These are phyloP conservation scores for Chelmon rostratus DNA, from an alignment of 2,797 vertebrate species.

Conservation along the genomic window DNA sequence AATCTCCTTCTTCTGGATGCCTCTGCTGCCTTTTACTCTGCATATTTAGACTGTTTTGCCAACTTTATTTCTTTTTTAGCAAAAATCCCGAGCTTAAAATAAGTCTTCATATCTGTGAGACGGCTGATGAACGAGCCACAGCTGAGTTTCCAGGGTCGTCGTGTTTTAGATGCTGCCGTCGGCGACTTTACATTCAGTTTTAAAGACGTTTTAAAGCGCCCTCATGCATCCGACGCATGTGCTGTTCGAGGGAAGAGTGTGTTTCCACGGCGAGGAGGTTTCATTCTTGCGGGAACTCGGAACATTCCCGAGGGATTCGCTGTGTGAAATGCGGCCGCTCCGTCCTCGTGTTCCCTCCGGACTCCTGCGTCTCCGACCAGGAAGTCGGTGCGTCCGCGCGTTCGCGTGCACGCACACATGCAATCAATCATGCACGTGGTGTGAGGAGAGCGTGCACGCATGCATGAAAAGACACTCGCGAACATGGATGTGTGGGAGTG, in stretches of 20 bases:
- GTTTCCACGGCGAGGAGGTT: slow-evolving; percentile 50
- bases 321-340: slow-evolving; percentile 51
- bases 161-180: neutral
- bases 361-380: slow-evolving; percentile 50
- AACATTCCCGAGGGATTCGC: slow-evolving; percentile 59
- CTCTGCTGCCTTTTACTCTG: neutral
- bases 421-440: slow-evolving; percentile 37
- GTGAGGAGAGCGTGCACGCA: slow-evolving; percentile 13
- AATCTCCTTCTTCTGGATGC: neutral
- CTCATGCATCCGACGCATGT: slow-evolving; percentile 23
- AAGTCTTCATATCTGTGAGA: neutral
- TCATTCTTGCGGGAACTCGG: slow-evolving; percentile 59
- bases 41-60: slow-evolving; percentile 9
- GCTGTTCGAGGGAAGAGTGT: slow-evolving; percentile 25
- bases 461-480: neutral
- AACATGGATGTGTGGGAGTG: neutral
- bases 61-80: neutral
- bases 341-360: slow-evolving; percentile 62
- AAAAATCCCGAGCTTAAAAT: slow-evolving; percentile 15
- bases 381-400: slow-evolving; percentile 54
- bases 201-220: neutral
- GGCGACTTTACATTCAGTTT: neutral
- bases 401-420: slow-evolving; percentile 46
- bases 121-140: slow-evolving; percentile 3
- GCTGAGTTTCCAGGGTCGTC: neutral